Evolutionary conservation across 2,113 vertebrate genomes (phyloP).

Genomic region (Poeciliopsis retropinna): DNA sequence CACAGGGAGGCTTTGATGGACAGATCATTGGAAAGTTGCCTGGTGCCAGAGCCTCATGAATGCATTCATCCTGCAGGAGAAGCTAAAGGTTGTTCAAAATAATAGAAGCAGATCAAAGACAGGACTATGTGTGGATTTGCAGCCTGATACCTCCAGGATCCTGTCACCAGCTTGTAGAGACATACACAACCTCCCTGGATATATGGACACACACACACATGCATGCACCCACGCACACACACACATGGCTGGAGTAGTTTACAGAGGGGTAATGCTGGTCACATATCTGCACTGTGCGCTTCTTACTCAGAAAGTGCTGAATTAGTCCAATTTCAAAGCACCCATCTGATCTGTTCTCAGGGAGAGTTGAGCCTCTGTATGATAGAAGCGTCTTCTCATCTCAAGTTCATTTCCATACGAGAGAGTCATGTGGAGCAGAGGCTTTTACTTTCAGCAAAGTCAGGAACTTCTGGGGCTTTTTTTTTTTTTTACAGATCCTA

Average conservation of each 20-base stretch:
- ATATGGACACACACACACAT: conserved; percentile 14
- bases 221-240: conserved; percentile 7
- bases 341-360: conserved; percentile 54
- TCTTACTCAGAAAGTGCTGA: conserved; percentile 64
- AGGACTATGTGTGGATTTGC: conserved; percentile 13
- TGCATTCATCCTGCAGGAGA: conserved; percentile 50
- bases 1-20: conserved; percentile 22
- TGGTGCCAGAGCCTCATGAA: conserved; percentile 40
- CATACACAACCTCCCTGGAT: conserved; percentile 14
- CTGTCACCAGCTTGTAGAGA: conserved; percentile 44
- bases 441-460: conserved; percentile 4
- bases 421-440: conserved; percentile 6
- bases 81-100: conserved; percentile 47
- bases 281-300: conserved; percentile 55
- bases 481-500: too few relatives aligned
- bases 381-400: conserved; percentile 20
- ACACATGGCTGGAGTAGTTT: conserved; percentile 19
- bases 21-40: conserved; percentile 36
- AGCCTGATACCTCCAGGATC: conserved; percentile 46
- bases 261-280: conserved; percentile 44
- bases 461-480: conserved; percentile 1
- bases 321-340: conserved; percentile 73
- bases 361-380: conserved; percentile 6
- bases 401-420: conserved; percentile 44
- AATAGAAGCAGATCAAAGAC: conserved; percentile 36